These are phyloP conservation scores for Cetoscarus ocellatus DNA, from an alignment of 2,797 vertebrate species.

Conservation along the genomic window DNA sequence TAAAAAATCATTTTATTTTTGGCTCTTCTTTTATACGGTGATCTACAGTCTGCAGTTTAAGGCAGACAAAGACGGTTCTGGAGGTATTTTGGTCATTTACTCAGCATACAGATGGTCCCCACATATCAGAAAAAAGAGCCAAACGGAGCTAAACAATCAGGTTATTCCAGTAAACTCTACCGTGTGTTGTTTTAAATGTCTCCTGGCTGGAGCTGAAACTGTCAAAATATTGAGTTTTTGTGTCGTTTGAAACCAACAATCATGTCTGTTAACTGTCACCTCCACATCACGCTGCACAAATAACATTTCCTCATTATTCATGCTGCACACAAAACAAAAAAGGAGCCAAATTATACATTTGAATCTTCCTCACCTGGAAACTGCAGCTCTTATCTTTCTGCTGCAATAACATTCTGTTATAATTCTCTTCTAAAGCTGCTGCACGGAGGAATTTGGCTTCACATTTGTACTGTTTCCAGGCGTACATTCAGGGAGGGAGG, in stretches of 20 bases:
- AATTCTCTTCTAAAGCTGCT: not conserved
- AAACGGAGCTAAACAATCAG: not conserved
- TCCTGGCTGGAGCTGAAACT: conserved; percentile 24
- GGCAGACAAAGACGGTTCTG: conserved; percentile 10
- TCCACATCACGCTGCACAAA: conserved; percentile 17
- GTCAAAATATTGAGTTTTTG: conserved; percentile 36
- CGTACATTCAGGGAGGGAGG: not conserved
- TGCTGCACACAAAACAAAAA: conserved; percentile 1
- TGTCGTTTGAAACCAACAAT: conserved; percentile 47
- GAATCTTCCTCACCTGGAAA: not conserved
- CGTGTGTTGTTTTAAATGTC: conserved; percentile 15
- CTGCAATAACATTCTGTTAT: not conserved
- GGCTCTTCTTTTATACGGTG: conserved; percentile 23
- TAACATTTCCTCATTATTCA: conserved; percentile 16
- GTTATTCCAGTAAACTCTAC: not conserved
- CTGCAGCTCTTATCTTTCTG: not conserved
- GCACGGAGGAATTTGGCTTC: not conserved
- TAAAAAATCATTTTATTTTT: conserved; percentile 36
- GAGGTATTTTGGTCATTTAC: conserved; percentile 25
- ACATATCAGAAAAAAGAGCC: not conserved
- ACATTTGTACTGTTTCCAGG: not conserved
- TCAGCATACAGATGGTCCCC: not conserved
- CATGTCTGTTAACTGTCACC: conserved; percentile 37
- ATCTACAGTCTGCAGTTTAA: conserved; percentile 24
- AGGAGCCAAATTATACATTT: not conserved